Percentiles rank a stretch among this genome's conserved stretches.
Conservation (phyloP, 2,113 vertebrate genomes). For the Chunga burmeisteri region DNA sequence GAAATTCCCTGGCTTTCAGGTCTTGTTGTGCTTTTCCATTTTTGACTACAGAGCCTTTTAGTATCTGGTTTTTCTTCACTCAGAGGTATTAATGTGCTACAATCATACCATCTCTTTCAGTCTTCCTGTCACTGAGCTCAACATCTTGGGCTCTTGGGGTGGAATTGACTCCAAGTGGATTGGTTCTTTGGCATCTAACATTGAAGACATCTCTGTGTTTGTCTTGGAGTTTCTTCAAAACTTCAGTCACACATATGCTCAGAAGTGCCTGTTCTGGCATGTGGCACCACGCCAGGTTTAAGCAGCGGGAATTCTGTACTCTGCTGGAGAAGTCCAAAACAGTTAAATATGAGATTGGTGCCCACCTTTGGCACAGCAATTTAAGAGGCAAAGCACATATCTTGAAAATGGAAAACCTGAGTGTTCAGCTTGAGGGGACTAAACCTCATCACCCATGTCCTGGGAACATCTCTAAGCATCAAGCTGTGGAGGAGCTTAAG, state of each 20-base stretch:
- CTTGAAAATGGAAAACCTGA: neutral
- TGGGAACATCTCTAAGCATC: neutral
- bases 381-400: neutral
- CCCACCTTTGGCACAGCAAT: neutral
- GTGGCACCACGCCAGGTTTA: neutral
- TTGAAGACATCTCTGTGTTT: neutral
- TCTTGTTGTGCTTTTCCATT: neutral
- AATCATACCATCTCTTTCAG: neutral
- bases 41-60: neutral
- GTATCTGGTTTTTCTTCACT: neutral
- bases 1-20: constrained; percentile 6
- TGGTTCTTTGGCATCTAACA: neutral
- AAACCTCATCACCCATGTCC: neutral
- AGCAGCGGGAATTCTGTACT: neutral
- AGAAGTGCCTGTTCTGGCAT: neutral
- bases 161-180: neutral
- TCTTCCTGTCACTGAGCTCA: neutral
- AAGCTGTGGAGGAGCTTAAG: neutral
- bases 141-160: neutral
- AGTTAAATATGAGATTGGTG: neutral
- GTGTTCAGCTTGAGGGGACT: neutral
- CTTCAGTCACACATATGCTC: neutral
- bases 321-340: neutral
- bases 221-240: constrained; percentile 6
- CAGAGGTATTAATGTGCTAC: neutral